phyloP scores from a whole-genome alignment of 2,797 vertebrate species.

The Aplochiton taeniatus region DNA sequence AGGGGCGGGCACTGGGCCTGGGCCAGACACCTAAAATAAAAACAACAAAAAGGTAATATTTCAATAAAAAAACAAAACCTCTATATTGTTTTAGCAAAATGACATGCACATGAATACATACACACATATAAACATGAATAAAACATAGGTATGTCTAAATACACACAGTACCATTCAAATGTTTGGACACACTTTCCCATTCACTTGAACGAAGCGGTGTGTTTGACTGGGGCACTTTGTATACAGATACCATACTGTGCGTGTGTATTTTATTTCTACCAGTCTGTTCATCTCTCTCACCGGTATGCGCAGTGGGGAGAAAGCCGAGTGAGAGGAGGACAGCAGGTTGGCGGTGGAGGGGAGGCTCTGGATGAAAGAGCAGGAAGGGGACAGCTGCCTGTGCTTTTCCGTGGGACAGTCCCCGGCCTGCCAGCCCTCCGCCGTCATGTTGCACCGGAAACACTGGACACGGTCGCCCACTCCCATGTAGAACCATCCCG shows the following conservation, averaged over 20 bases:
- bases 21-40: constrained; percentile 48
- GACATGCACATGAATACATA: no score
- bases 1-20: constrained; percentile 54
- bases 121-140: no score
- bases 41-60: no score
- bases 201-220: no score
- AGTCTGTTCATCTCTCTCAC: constrained; percentile 44
- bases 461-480: constrained; percentile 90
- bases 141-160: no score
- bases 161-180: no score
- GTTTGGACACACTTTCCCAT: no score
- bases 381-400: constrained; percentile 85
- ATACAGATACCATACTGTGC: no score
- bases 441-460: constrained; percentile 87
- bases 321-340: constrained; percentile 83
- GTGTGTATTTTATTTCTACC: no score
- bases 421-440: constrained; percentile 91
- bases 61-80: no score
- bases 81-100: no score
- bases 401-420: constrained; percentile 92
- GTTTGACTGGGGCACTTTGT: no score
- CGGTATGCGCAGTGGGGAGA: constrained; percentile 79
- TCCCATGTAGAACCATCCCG: constrained; percentile 95
- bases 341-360: constrained; percentile 78
- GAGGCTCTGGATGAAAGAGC: constrained; percentile 88